Base-by-base conservation (phyloP, 2,113 vertebrate genomes). In the Oncorhynchus kisutch region DNA sequence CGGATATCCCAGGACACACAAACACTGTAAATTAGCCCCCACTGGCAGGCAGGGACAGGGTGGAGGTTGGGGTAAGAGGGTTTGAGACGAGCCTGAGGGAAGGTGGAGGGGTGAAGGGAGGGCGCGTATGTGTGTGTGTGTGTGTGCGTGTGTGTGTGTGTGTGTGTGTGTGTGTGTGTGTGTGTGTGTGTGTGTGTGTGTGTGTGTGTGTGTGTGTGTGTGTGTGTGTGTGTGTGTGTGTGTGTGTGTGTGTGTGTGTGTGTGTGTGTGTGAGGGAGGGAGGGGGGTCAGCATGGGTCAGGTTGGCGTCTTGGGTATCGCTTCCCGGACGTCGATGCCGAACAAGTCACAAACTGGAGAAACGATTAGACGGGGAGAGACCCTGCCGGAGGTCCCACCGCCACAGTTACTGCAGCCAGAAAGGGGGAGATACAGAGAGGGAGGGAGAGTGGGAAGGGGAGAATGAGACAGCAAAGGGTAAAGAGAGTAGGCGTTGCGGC, bases 301-400 rank as follows among this genome's bases (percentile, higher is more conserved):
- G 85, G 82, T 90, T 91, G 78, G 88, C 79, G 85, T 91, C 88
- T 88, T 87, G 82, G 85, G 82, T 93, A 88, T 89, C 91, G 84
- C 81, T 85, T 90, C 86, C 88, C 88, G 78, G 87, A 89, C 74
- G 54, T 76, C 54, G 80, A 86, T 71, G 85, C 87, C 88, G 87
- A 88, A 88, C 59, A 84, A 70, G 79, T 79, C 76, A 78, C 78
- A 82, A 87, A 87, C 89, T 87, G 91, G 82, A 90, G 89, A 90
- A 89, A 79, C 80, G 81, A 89, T 90, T 88, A 91, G 87, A 88
- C 22, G 4, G 51, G 11, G 25, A 76, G 67, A 67, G 48, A 12
- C 49, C 27, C 60, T 66, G 60, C 65, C 39, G 48, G 72, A 48
- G 48, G 68, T 8, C 34, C 14, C 54, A 73, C 49, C 9, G 24